These are phyloP conservation scores for Drosophila tanythrix DNA, from an alignment of 2,888 invertebrate species.

Conservation along the genomic window DNA sequence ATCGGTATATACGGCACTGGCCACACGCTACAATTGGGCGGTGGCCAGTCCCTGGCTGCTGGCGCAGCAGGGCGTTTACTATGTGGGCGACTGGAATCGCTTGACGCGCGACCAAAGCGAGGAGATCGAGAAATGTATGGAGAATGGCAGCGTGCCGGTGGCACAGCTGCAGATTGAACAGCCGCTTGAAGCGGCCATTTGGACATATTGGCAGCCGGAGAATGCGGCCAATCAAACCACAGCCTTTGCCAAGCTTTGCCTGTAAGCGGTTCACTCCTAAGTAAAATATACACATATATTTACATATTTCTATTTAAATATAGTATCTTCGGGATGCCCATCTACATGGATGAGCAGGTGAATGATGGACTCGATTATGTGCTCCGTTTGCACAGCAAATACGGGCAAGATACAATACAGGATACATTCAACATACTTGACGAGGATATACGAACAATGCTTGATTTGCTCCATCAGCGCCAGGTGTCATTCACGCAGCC, in stretches of 20 bases:
- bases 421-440: constrained; percentile 67
- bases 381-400: constrained; percentile 67
- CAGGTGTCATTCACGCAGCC: constrained; percentile 66
- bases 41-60: constrained; percentile 83
- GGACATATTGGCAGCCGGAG: constrained; percentile 83
- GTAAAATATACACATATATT: not conserved
- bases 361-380: constrained; percentile 70
- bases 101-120: constrained; percentile 65
- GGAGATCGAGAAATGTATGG: constrained; percentile 76
- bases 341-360: constrained; percentile 71
- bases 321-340: constrained; percentile 84
- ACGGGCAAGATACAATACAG: not conserved
- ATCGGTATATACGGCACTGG: constrained; percentile 18
- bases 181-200: constrained; percentile 82
- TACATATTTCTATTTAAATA: not conserved
- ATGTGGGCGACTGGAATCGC: constrained; percentile 84
- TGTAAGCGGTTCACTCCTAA: constrained; percentile 67
- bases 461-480: constrained; percentile 72
- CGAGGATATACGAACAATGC: constrained; percentile 78
- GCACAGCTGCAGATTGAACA: constrained; percentile 44
- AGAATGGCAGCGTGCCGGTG: constrained; percentile 61
- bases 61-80: constrained; percentile 84
- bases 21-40: constrained; percentile 70
- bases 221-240: constrained; percentile 72
- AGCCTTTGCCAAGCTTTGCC: constrained; percentile 79